Percentiles rank a stretch among this genome's conserved stretches.
Evolutionary conservation across 2,113 vertebrate species (phyloP).

Genomic region (Prietella phreatophila): DNA sequence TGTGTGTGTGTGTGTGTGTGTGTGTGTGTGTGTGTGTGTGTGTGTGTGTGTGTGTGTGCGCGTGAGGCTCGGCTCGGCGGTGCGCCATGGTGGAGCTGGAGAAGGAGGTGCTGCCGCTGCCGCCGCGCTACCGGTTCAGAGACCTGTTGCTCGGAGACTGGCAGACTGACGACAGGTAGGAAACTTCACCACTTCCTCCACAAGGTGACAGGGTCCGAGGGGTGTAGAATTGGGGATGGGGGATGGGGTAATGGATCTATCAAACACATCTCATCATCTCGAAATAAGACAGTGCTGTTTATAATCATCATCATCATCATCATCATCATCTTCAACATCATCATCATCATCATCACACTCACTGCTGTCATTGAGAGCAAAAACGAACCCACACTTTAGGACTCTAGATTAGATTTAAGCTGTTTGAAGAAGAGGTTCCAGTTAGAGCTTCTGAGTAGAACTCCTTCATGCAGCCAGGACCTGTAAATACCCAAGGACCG

Average conservation of each 20-base stretch:
- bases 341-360: not conserved
- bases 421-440: not conserved
- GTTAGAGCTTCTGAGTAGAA: not conserved
- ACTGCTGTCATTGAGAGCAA: not conserved
- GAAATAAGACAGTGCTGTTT: not conserved
- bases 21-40: not conserved
- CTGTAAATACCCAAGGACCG: not conserved
- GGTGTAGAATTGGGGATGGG: not conserved
- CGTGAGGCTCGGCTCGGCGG: not conserved
- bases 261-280: not conserved
- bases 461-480: not conserved
- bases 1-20: slow-evolving; percentile 1
- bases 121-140: slow-evolving; percentile 82
- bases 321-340: not conserved
- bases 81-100: slow-evolving; percentile 76
- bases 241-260: not conserved
- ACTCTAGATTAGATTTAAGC: not conserved
- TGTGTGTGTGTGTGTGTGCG: not conserved
- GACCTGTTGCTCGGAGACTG: slow-evolving; percentile 85
- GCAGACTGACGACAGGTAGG: slow-evolving; percentile 81
- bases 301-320: not conserved
- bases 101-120: slow-evolving; percentile 80
- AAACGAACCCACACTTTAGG: not conserved
- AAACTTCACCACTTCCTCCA: slow-evolving; percentile 26
- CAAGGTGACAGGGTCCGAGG: not conserved